Percentiles rank a stretch among this genome's conserved stretches.
Evolutionary conservation across 1,140 invertebrate genomes (phyloP).

Genomic region (Brachionus paranguensis): DNA sequence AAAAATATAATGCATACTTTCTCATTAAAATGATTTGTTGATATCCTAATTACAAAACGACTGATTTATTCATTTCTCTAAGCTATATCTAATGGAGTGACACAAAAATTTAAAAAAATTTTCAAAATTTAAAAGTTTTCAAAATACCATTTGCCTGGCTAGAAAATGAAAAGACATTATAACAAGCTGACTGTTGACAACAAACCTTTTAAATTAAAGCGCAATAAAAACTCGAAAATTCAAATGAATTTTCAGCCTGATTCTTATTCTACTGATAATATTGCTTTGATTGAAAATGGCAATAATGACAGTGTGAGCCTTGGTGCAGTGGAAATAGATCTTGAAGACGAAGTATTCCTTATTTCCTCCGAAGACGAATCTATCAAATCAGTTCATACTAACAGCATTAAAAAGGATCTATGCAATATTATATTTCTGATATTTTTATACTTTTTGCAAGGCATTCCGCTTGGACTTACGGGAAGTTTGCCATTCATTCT

Average conservation of each 20-base stretch:
- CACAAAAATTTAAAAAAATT: neutral
- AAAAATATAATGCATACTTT: neutral
- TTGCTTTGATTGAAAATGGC: neutral
- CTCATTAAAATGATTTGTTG: neutral
- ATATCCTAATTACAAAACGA: neutral
- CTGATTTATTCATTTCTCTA: neutral
- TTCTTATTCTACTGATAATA: no score
- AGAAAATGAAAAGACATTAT: neutral
- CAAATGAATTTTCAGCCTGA: neutral
- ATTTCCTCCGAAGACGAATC: neutral
- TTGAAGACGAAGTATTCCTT: neutral
- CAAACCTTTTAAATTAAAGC: neutral
- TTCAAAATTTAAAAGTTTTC: neutral
- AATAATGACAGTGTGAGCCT: neutral
- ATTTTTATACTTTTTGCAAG: slow-evolving; percentile 88
- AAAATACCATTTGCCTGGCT: neutral
- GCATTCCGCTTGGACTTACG: slow-evolving; percentile 80
- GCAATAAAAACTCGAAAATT: neutral
- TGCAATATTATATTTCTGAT: slow-evolving; percentile 58
- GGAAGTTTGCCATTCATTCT: slow-evolving; percentile 89
- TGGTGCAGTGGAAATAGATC: neutral
- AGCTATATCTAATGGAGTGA: neutral
- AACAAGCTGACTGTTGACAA: neutral
- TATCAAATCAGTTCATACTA: neutral
- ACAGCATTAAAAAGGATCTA: neutral